Evolutionary conservation across 2,888 invertebrate genomes (phyloP), one percentile per base, ranked within the genome.

Genomic region (Conistra vaccinii): DNA sequence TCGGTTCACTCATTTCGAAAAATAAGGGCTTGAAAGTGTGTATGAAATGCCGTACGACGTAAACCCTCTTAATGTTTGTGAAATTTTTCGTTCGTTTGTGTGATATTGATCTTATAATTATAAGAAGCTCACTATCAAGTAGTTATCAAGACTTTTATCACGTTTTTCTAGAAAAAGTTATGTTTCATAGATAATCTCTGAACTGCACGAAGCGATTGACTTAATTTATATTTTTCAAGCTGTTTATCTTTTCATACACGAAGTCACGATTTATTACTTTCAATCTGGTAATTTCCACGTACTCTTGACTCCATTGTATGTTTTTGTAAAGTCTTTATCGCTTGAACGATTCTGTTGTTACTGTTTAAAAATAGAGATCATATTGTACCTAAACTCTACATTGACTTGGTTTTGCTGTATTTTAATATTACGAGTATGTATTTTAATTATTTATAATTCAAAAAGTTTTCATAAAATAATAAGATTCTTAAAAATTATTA

Each of bases 271-370:
- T 58, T 26, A 5, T 35, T n/a, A 82, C 10, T 61, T 29, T 12
- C 0, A 63, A 23, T 63, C 51, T 65, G 14, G 10, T 4, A n/a
- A 23, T 32, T 63, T 63, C 48, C 45, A 62, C 26, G 26, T 61
- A 6, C 23, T 62, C 10, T 65, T 32, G 53, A 53, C 3, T 32
- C 3, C 29, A 23, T 77, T 62, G 65, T 23, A 26, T 66, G 63
- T 84, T 80, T 84, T 84, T 78, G 67, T 68, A 10, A 12, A 65
- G 29, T 45, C 12, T 55, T 66, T 70, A 83, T 57, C 79, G 61
- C 80, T 66, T 62, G 32, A 79, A 53, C 57, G 69, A 73, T 58
- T 84, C 26, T 66, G 57, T 61, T 79, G n/a, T 66, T 23, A 29
- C 12, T 39, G 17, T 63, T 69, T 69, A 73, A 69, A 82, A 67